A percentile compares a stretch with the other conserved stretches of the same genome.
Conservation (phyloP, 2,888 invertebrate species). For the Amphimallon solstitiale region DNA sequence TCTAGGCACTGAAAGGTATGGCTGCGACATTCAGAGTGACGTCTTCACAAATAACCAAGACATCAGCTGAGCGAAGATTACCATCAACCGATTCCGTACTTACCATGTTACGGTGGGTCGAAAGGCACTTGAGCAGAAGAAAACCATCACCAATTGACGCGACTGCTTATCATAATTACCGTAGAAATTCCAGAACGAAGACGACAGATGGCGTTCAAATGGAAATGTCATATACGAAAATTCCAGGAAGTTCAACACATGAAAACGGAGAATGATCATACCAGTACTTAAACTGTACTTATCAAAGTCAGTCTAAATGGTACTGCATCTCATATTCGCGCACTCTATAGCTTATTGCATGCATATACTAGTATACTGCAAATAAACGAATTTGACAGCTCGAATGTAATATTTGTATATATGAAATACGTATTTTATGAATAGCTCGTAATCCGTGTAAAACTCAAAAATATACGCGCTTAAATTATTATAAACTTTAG, state of each 20-base stretch:
- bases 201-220: conserved; percentile 78
- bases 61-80: conserved; percentile 86
- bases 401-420: conserved; percentile 5
- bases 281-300: neutral
- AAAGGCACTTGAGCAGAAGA: conserved; percentile 82
- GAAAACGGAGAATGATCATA: conserved; percentile 12
- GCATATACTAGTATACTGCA: neutral
- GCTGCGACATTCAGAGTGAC: conserved; percentile 91
- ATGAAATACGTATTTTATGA: conserved; percentile 9
- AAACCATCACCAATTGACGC: conserved; percentile 70
- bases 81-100: conserved; percentile 90
- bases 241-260: conserved; percentile 18
- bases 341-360: neutral
- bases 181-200: conserved; percentile 74
- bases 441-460: neutral
- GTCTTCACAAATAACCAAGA: conserved; percentile 84
- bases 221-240: conserved; percentile 72
- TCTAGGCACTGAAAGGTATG: conserved; percentile 89
- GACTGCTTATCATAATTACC: conserved; percentile 53
- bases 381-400: conserved; percentile 4
- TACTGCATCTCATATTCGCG: neutral
- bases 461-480: neutral
- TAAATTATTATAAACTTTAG: neutral
- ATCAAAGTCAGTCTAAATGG: neutral
- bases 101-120: conserved; percentile 91